Conservation (phyloP, 2,797 vertebrate genomes). For the Glossophaga mutica region DNA sequence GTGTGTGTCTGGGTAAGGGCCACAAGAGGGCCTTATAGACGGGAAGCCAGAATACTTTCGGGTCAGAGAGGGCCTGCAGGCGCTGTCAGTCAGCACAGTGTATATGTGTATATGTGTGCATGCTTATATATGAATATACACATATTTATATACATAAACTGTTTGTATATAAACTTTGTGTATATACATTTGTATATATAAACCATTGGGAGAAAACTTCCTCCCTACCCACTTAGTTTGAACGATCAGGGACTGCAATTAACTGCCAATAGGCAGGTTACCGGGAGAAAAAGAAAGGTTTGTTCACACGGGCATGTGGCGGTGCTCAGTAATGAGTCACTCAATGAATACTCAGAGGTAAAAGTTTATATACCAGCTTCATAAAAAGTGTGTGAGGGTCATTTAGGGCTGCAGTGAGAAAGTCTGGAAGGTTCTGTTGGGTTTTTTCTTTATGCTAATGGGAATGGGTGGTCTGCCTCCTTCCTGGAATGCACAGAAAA, state of each 20-base stretch:
- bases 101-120: not conserved
- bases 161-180: not conserved
- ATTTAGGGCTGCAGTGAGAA: not conserved
- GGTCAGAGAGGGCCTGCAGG: not conserved
- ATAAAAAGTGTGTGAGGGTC: not conserved
- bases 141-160: not conserved
- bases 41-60: not conserved
- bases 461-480: not conserved
- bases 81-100: not conserved
- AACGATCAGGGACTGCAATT: not conserved
- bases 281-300: not conserved
- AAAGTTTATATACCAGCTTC: not conserved
- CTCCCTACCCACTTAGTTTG: not conserved
- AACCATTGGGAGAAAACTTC: not conserved
- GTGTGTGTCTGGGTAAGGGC: not conserved
- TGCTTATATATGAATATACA: not conserved
- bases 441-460: not conserved
- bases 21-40: too few species aligned
- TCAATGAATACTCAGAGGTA: not conserved
- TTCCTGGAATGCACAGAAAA: slow-evolving; percentile 14
- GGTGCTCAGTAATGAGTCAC: not conserved
- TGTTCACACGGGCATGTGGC: not conserved
- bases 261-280: not conserved
- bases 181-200: not conserved
- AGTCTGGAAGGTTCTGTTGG: not conserved